Percentiles rank a stretch among this genome's conserved stretches.
These are phyloP conservation scores for Gastrophryne carolinensis DNA, from an alignment of 2,797 vertebrate genomes.

Conservation along the genomic window DNA sequence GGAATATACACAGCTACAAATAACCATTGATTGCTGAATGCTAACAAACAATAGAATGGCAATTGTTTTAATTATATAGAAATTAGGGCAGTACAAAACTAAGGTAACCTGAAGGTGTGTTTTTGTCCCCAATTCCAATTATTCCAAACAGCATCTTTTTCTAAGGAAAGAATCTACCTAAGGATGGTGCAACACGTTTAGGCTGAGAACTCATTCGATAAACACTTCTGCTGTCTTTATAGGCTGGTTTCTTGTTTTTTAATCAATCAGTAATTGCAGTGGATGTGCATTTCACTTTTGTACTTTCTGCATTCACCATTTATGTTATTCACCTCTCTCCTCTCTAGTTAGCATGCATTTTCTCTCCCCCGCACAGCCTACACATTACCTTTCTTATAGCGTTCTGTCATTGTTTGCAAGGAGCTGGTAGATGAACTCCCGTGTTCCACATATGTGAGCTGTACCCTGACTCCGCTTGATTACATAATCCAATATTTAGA, in stretches of 20 bases:
- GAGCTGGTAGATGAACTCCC: slow-evolving; percentile 30
- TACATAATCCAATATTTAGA: slow-evolving; percentile 28
- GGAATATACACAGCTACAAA: no score
- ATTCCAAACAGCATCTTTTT: no score
- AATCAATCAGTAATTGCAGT: neutral
- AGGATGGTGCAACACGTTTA: no score
- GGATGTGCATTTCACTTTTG: slow-evolving; percentile 10
- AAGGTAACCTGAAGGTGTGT: no score
- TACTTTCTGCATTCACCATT: slow-evolving; percentile 7
- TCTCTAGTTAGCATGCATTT: slow-evolving; percentile 41
- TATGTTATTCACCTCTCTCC: slow-evolving; percentile 33
- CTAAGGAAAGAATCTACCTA: no score
- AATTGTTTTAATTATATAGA: no score
- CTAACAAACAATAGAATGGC: no score
- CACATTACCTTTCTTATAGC: slow-evolving; percentile 47
- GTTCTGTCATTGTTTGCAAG: slow-evolving; percentile 48
- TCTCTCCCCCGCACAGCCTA: slow-evolving; percentile 54
- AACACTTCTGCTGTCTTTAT: neutral
- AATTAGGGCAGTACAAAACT: no score
- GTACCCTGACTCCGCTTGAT: slow-evolving; percentile 45
- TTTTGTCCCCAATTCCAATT: no score
- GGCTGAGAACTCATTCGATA: neutral
- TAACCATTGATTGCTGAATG: no score
- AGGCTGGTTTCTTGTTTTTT: neutral
- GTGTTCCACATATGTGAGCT: slow-evolving; percentile 26